Percentiles rank a stretch among this genome's conserved stretches.
These are phyloP conservation scores for Uria lomvia DNA, from an alignment of 2,113 vertebrate genomes.

Conservation along the genomic window DNA sequence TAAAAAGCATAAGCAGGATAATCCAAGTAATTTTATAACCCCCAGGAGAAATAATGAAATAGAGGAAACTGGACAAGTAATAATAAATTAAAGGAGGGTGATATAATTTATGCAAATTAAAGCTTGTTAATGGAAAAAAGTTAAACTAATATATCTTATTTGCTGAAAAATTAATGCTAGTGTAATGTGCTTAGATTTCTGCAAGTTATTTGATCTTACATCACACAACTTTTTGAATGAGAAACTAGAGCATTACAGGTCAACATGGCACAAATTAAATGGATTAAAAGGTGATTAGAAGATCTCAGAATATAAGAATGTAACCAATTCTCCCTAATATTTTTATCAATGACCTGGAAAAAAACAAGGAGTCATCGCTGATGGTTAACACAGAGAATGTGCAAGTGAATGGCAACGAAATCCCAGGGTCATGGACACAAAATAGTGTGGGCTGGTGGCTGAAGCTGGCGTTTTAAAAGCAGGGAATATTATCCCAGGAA, in stretches of 20 bases:
- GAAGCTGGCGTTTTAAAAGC: not conserved
- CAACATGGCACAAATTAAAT: not conserved
- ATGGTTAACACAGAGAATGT: not conserved
- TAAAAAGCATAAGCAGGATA: not conserved
- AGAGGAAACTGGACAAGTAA: not conserved
- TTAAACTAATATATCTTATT: slow-evolving; percentile 1
- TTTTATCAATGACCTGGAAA: not conserved
- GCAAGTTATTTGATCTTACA: not conserved
- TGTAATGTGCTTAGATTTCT: not conserved
- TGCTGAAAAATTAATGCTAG: not conserved
- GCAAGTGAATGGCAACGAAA: not conserved
- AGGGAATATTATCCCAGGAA: not conserved
- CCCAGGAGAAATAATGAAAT: slow-evolving; percentile 26
- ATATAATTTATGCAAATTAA: slow-evolving; percentile 49
- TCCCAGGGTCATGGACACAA: not conserved
- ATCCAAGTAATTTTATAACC: slow-evolving; percentile 18
- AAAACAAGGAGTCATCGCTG: not conserved
- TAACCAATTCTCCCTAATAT: not conserved
- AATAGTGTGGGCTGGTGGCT: not conserved
- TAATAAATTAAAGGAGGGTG: slow-evolving; percentile 21
- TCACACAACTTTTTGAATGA: not conserved
- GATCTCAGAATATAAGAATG: not conserved
- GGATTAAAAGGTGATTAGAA: not conserved
- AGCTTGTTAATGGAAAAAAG: slow-evolving; percentile 33
- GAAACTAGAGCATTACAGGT: not conserved